Conservation (phyloP, 1,140 invertebrate species). For the Geopemphigus sp. region DNA sequence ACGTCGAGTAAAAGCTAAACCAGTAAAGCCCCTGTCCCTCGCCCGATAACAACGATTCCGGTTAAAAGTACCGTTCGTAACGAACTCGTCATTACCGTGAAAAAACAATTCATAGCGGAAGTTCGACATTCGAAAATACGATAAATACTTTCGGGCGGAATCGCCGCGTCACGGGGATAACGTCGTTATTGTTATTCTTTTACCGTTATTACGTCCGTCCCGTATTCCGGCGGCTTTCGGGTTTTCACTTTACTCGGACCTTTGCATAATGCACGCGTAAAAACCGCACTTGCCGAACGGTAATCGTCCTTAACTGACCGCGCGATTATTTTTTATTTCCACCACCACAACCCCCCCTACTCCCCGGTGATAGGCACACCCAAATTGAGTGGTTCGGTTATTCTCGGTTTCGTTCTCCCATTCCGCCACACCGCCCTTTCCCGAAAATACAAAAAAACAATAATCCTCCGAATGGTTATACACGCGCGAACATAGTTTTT, state of each 20-base stretch:
- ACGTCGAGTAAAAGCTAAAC: too few species aligned
- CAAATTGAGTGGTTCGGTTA: conserved; percentile 11
- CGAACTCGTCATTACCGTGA: too few species aligned
- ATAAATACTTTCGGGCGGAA: neutral
- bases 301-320: conserved; percentile 29
- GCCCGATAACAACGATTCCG: too few species aligned
- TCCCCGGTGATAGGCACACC: neutral
- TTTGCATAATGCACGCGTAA: conserved; percentile 23
- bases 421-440: neutral
- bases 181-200: neutral
- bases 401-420: too few species aligned
- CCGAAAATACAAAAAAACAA: conserved; percentile 12
- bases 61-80: too few species aligned
- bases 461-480: neutral
- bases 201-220: neutral
- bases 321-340: conserved; percentile 33
- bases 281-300: neutral
- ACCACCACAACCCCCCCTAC: too few species aligned
- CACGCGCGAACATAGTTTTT: neutral
- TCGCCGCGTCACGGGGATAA: neutral
- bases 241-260: neutral
- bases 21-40: too few species aligned
- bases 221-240: neutral
- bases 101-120: too few species aligned
- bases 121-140: too few species aligned